phyloP scores from a whole-genome alignment of 2,797 vertebrate genomes.

The Lophius americanus region DNA sequence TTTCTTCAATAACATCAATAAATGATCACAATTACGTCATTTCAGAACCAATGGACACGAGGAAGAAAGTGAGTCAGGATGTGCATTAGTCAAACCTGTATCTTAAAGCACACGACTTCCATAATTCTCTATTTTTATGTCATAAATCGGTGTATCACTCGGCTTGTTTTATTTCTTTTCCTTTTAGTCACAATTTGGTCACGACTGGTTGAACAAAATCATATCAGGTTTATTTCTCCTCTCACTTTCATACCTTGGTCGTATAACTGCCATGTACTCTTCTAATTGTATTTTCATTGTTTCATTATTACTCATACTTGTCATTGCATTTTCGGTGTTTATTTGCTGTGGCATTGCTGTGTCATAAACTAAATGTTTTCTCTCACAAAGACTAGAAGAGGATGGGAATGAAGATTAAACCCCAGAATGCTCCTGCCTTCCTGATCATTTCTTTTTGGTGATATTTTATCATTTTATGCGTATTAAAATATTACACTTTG shows the following conservation, averaged over 20 bases:
- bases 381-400: slow-evolving; percentile 23
- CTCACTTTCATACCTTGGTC: neutral
- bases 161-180: no score
- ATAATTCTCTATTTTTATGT: no score
- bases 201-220: neutral
- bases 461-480: neutral
- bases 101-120: no score
- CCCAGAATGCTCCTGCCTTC: neutral
- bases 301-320: neutral
- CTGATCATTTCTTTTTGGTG: neutral
- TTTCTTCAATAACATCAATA: no score
- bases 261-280: neutral
- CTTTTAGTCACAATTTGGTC: neutral
- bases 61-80: no score
- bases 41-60: no score
- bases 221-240: neutral
- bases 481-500: neutral
- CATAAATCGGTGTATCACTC: no score
- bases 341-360: neutral
- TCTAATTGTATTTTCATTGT: neutral
- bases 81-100: no score
- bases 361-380: neutral
- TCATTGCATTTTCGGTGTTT: neutral
- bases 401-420: neutral
- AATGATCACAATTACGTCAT: no score